Evolutionary conservation across 2,113 vertebrate genomes (phyloP), one percentile per base, ranked within the genome.

Genomic region (Oryzias melastigma): DNA sequence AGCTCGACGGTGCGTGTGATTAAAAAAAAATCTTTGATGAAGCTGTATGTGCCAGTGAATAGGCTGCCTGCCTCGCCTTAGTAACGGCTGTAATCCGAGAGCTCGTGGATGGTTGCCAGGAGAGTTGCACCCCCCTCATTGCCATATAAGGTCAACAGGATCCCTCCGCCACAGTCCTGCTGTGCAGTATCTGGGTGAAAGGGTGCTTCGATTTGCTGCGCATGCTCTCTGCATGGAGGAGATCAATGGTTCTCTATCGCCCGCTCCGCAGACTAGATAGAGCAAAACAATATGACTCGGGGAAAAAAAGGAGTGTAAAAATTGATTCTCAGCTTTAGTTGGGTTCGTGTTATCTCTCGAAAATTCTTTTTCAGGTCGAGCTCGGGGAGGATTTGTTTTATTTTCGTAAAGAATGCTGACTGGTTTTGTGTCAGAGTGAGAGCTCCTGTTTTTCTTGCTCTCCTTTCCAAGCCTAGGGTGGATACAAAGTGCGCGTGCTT

Each of bases 111-210:
- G 61, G 73, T 61, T 76, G 89, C 87, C 88, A 86, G 24, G 64
- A 65, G 78, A 86, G 78, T 77, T 63, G 77, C 82, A 52, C 80
- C 77, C 76, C 25, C 70, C 83, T 55, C 68, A 73, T 58, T 76
- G 63, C 91, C 90, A 85, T 90, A 91, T 91, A 85, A 88, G 90
- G 91, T 86, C 84, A 87, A 53, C 43, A 75, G 82, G 85, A 87
- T 65, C 57, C 61, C 46, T 73, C 67, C 17, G 65, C 76, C 19
- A 59, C 55, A 71, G 68, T 59, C 50, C 65, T 14, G 17, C 64
- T 44, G n/a, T 53, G 73, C 17, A 47, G 59, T 77, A 62, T 68
- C 54, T 74, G 57, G 71, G 75, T 63, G 75, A 74, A 35, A 24
- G 58, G 78, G 58, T 68, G 65, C 57, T n/a, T 63, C 15, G 8